Base-by-base conservation (phyloP, 2,113 vertebrate genomes). In the Aviceda subcristata region DNA sequence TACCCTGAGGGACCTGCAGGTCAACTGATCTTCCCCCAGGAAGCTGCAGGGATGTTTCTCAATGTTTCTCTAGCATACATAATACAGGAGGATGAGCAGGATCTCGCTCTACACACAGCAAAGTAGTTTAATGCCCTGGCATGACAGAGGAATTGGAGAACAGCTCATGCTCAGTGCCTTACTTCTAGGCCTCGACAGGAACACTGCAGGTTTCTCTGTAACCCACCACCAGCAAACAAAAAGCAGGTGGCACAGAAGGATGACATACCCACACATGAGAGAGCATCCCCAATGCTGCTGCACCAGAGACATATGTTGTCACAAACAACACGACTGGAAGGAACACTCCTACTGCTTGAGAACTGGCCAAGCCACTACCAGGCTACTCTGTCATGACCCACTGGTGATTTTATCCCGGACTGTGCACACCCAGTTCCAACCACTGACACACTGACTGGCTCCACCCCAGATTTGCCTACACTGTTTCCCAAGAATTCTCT, bases 201-300 rank as follows among this genome's bases (percentile, higher is more conserved):
- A 53, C 3, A 3, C 27, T 56, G 36, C 8, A 45, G 32, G 39
- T 30, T 64, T 66, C 32, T 46, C 45, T 83, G 36, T 24, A 53
- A 48, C n/a, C 6, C 38, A 34, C 20, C 9, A 3, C 13, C 55
- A 59, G 38, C 51, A 56, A 39, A 45, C 6, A 4, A 64, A 16
- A 36, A 78, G 43, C 23, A 14, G 38, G 36, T 36, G 55, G 36
- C 29, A 38, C 46, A 57, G 27, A 26, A 32, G 50, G 50, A 77
- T 1, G 0, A 21, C 8, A 11, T 17, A 43, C 3, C 26, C 55
- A 9, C 24, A 19, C 29, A 10, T 9, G 6, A 59, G n/a, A 41
- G 22, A 20, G 12, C 26, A 56, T 7, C 20, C 48, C 20, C 27
- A 24, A 16, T 55, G 74, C 69, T 68, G 55, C 83, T 29, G 36